Evolutionary conservation across 2,888 invertebrate species (phyloP), one percentile per base, ranked within the genome.

Genomic region (Eupithecia vulgata): DNA sequence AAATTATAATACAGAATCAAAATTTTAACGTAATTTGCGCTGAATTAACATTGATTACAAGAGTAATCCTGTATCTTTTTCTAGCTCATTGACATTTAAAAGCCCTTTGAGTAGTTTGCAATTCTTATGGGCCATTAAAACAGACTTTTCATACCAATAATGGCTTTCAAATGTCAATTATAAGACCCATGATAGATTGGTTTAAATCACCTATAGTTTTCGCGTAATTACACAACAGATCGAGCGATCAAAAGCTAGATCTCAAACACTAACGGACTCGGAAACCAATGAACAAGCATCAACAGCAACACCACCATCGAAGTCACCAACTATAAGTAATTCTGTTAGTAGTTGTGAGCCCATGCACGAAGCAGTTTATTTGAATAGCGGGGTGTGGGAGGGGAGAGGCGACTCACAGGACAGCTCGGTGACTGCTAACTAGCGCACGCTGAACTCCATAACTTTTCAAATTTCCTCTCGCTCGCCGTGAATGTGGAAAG

Each of bases 381-480:
- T 6, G 45, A 45, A 17, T 45, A 15, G 13, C 13, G 40, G 13
- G 13, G n/a, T 45, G 45, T 17, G 15, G 42, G 6, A 5, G 42
- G 17, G 42, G 3, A 0, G 13, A 5, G 13, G 12, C 10, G 45
- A n/a, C 45, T 45, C 45, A 5, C 5, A 21, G n/a, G 30, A 59
- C 66, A 34, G 45, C 66, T 52, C 35, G 52, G 45, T n/a, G 10
- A 48, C 30, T 30, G 52, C 59, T 15, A 59, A 68, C 59, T 21
- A 30, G 35, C 8, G 6, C n/a, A 12, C 69, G 48, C 37, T 65
- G 45, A 34, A 74, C 21, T 71, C 66, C 69, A 66, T 62, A 74
- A 75, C 67, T 75, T 75, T 72, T 72, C 72, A 67, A 75, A 75
- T 75, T 75, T 75, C 72, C 74, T 74, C 71, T 67, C 68, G 59